Evolutionary conservation across 2,113 vertebrate species (phyloP).

Genomic region (Boulengerochromis microlepis): DNA sequence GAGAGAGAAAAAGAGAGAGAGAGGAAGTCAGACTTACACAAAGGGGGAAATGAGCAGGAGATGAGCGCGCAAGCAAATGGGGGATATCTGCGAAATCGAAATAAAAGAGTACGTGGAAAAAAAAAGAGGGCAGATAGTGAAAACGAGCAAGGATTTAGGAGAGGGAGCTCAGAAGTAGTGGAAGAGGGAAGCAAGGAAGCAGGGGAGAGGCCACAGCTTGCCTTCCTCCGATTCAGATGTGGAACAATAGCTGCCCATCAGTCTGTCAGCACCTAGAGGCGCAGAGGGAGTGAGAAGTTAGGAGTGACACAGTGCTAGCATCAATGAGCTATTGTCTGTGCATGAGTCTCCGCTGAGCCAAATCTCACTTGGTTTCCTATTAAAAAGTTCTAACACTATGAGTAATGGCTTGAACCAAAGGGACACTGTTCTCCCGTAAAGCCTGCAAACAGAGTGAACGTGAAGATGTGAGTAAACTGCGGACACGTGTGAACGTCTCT

Average conservation of each 20-base stretch:
- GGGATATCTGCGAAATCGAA: conserved; percentile 24
- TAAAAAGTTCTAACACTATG: conserved; percentile 35
- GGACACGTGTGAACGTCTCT: not conserved
- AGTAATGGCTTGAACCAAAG: conserved; percentile 28
- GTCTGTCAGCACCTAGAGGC: conserved; percentile 68
- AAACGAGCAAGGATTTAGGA: not conserved
- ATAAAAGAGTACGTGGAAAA: not conserved
- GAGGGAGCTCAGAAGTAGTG: not conserved
- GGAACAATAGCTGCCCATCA: conserved; percentile 72
- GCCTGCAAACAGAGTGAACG: conserved; percentile 17
- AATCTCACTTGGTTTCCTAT: conserved; percentile 42
- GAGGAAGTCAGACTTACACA: conserved; percentile 29
- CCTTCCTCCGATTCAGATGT: conserved; percentile 72
- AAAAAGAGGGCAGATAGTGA: not conserved
- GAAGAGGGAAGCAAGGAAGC: conserved; percentile 22
- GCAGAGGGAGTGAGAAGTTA: conserved; percentile 62
- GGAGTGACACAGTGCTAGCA: conserved; percentile 42
- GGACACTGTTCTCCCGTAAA: not conserved
- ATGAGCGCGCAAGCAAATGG: conserved; percentile 6
- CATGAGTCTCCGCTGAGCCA: conserved; percentile 14
- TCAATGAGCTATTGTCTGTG: conserved; percentile 69
- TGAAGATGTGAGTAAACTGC: conserved; percentile 1
- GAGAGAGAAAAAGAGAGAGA: conserved; percentile 14
- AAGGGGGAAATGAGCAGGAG: conserved; percentile 11
- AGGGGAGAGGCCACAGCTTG: conserved; percentile 44